Evolutionary conservation across 2,888 invertebrate species (phyloP), one percentile per base, ranked within the genome.

Genomic region (Pycnomerus fuliginosus): DNA sequence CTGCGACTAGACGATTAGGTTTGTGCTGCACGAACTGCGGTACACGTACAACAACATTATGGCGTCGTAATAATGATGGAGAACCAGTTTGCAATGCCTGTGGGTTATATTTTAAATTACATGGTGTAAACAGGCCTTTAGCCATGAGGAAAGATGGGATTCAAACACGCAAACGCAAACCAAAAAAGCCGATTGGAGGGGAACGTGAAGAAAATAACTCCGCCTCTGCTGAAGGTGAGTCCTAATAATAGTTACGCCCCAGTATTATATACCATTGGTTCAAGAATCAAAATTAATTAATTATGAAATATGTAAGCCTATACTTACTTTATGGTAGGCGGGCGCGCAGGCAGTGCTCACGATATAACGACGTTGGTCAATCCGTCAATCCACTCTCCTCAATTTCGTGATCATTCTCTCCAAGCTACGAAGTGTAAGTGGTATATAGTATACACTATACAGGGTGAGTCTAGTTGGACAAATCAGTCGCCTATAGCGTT

Each of bases 41-140:
- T 46, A 98, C 98, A n/a, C 83, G 90, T 44, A 92, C 91, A 61
- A 99, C 99, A 29, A 98, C 98, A 13, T 80, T 99, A 37, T 99
- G 99, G 98, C 80, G 99, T 41, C 83, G 99, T 54, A 98, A 98
- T 78, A 88, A 94, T 75, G 93, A 95, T 68, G 98, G 98, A 30
- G 96, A 98, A 73, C 96, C 98, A 0, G 98, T 99, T 25, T 98
- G 98, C 78, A 97, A 98, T 77, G 96, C 97, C 8, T 97, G 97
- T 72, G 97, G 96, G 0, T 81, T 97, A 34, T 97, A 97, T 77
- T 96, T 87, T 76, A 97, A 97, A 73, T 79, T 97, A 53, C 97
- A 97, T 73, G 90, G 90, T 48, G 90, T 94, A 41, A 91, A 91
- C 74, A 74, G 96, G 53, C 96, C 96, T 1, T 70, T 92, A 62